These are phyloP conservation scores for Cuculus canorus DNA, from an alignment of 2,797 vertebrate genomes.

Conservation along the genomic window DNA sequence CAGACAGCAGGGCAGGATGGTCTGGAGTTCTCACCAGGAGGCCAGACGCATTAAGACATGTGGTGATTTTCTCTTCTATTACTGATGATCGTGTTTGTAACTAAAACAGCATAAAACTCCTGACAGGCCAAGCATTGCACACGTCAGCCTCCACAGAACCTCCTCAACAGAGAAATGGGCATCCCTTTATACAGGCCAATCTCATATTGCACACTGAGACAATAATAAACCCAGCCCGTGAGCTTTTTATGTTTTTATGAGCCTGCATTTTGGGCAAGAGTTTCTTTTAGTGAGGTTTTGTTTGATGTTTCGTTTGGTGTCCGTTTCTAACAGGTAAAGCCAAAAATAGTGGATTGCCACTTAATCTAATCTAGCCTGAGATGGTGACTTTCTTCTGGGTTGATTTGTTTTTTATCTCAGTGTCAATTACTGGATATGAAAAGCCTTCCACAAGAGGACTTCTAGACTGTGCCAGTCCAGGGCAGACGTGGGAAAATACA, in stretches of 20 bases:
- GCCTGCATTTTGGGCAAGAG: background rate
- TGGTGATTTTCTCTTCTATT: conserved; percentile 1
- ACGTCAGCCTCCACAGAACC: background rate
- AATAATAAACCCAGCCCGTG: background rate
- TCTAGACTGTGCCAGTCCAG: background rate
- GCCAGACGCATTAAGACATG: background rate
- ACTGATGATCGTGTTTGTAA: background rate
- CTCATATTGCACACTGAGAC: background rate
- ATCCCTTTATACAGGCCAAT: background rate
- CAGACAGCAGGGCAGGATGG: background rate
- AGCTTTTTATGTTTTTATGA: background rate
- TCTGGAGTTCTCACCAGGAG: background rate
- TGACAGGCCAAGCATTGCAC: background rate
- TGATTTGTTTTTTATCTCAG: background rate
- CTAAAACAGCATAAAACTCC: background rate
- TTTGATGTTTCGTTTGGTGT: background rate
- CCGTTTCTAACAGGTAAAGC: background rate
- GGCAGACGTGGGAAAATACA: background rate
- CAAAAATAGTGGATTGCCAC: background rate
- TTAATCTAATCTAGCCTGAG: background rate
- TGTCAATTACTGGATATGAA: background rate
- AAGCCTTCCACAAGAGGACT: background rate
- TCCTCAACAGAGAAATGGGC: background rate
- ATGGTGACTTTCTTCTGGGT: background rate
- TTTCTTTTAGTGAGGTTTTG: background rate